These are phyloP conservation scores for Melanerpes formicivorus DNA, from an alignment of 2,113 vertebrate species.

Conservation along the genomic window DNA sequence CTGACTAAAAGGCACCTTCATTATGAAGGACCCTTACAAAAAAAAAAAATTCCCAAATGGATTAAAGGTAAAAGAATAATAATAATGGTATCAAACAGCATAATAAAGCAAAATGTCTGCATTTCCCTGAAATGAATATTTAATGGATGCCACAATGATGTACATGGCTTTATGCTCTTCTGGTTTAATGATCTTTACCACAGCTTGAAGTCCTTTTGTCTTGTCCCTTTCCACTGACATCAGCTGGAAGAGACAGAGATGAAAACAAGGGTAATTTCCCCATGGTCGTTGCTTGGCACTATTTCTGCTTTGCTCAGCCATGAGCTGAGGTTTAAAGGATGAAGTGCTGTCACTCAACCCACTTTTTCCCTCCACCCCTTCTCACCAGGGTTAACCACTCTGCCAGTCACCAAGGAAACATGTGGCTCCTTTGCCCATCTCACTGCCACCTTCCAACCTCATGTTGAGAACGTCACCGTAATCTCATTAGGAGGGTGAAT, in stretches of 20 bases:
- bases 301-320: slow-evolving; percentile 53
- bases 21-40: slow-evolving; percentile 5
- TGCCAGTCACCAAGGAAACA: slow-evolving; percentile 54
- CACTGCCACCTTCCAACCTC: background rate
- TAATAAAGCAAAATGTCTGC: slow-evolving; percentile 12
- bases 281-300: slow-evolving; percentile 9
- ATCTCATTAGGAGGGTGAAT: slow-evolving; percentile 51
- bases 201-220: slow-evolving; percentile 61
- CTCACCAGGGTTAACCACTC: slow-evolving; percentile 33
- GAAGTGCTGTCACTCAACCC: slow-evolving; percentile 11
- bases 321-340: slow-evolving; percentile 12
- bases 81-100: background rate
- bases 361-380: background rate
- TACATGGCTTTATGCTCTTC: background rate
- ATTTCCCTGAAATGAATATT: slow-evolving; percentile 33
- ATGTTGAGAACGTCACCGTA: background rate
- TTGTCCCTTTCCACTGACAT: slow-evolving; percentile 46
- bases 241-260: slow-evolving; percentile 46
- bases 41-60: background rate
- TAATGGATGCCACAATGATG: background rate
- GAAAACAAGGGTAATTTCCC: slow-evolving; percentile 52
- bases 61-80: background rate
- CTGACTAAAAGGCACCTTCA: slow-evolving; percentile 27
- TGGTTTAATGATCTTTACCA: slow-evolving; percentile 49
- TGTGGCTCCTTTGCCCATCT: background rate